Evolutionary conservation across 2,797 vertebrate species (phyloP), one percentile per base, ranked within the genome.

Genomic region (Rhinichthys osculus): DNA sequence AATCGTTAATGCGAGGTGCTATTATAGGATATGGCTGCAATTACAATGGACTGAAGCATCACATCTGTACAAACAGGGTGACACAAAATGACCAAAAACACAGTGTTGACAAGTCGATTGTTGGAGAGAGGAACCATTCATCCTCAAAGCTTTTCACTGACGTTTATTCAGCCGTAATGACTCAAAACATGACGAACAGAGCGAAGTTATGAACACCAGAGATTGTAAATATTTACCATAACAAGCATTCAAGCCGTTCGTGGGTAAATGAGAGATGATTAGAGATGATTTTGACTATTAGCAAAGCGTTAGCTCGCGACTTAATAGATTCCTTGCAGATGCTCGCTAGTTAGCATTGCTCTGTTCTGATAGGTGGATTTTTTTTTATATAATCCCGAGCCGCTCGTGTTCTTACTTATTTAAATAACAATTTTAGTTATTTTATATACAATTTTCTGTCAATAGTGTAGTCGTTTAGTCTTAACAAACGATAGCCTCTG

Each of bases 281-380:
- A 16, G 30, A 73, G 90, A 90, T 88, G 91, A 91, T 91, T 91
- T 94, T 87, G 91, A 91, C 92, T 93, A 91, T 91, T 94, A 94
- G 93, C 93, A 72, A 35, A 81, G 90, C 52, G 77, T 85, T 89
- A 92, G 93, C 93, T 94, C 93, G 54, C 21, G 42, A 50, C 21
- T 74, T 52, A 64, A 80, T 85, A 78, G 83, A 85, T 85, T 78
- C 66, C 83, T 42, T 42, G 50, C 66, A 62, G 50, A 40, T 40
- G 27, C 42, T 73, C 44, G 84, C 84, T 85, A 52, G 84, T 79
- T 62, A 79, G 76, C 67, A 47, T 47, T 30, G 83, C 78, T 85
- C 57, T 52, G 67, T 38, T 73, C 23, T 40, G 70, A 38, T 38
- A n/a, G 35, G 21, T 8, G 52, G n/a, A 5, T n/a, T 79, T 35